These are phyloP conservation scores for Drosophila takahashii DNA, from an alignment of 1,140 invertebrate genomes.

Conservation along the genomic window DNA sequence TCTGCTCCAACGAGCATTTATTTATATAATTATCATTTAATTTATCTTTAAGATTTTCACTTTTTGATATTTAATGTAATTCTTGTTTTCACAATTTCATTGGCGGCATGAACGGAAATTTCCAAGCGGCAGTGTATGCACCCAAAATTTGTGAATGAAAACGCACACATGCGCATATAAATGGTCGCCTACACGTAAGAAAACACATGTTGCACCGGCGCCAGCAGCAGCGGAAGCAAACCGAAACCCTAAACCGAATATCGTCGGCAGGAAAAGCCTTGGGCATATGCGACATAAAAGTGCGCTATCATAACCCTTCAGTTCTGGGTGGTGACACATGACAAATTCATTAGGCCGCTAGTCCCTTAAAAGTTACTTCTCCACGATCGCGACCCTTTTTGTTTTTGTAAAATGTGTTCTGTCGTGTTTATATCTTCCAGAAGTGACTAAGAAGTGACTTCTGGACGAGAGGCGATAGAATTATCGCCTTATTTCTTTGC, in stretches of 20 bases:
- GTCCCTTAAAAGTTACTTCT: too few species aligned
- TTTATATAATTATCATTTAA: background rate
- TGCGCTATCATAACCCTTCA: slow-evolving; percentile 35
- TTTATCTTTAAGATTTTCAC: background rate
- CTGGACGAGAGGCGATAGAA: too few species aligned
- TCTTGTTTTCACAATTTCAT: background rate
- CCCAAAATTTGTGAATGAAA: slow-evolving; percentile 52
- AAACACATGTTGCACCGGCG: slow-evolving; percentile 73
- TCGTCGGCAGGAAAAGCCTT: slow-evolving; percentile 53
- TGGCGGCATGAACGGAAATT: slow-evolving; percentile 34
- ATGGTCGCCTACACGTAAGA: slow-evolving; percentile 29
- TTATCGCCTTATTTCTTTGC: too few species aligned
- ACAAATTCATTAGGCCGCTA: too few species aligned
- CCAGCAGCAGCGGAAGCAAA: slow-evolving; percentile 48
- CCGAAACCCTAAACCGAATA: slow-evolving; percentile 14
- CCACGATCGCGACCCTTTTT: too few species aligned
- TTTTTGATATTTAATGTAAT: background rate
- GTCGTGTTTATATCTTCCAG: too few species aligned
- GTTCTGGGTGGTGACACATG: too few species aligned
- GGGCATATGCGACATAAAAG: slow-evolving; percentile 18
- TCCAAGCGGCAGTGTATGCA: slow-evolving; percentile 29
- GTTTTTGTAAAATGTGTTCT: too few species aligned
- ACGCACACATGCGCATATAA: slow-evolving; percentile 21
- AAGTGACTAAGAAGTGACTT: too few species aligned
- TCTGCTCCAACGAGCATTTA: background rate